A percentile compares a stretch with the other conserved stretches of the same genome.
These are phyloP conservation scores for Philypnodon macrostomus DNA, from an alignment of 2,797 vertebrate genomes.

Conservation along the genomic window DNA sequence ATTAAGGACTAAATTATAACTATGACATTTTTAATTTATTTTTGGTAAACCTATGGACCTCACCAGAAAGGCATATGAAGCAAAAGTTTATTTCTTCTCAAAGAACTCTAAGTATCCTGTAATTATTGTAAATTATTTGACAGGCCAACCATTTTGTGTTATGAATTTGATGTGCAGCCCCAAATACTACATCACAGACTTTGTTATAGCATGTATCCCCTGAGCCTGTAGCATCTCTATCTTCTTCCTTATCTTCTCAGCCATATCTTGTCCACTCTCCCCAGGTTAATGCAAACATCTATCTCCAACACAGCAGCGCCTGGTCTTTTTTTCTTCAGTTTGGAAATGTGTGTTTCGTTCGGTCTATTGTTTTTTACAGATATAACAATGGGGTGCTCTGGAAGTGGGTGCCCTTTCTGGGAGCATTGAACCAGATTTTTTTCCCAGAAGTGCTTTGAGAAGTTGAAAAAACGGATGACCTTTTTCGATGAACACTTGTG, in stretches of 20 bases:
- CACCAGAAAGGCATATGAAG: too few relatives aligned
- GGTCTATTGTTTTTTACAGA: conserved; percentile 12
- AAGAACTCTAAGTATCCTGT: too few relatives aligned
- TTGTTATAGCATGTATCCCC: conserved; percentile 13
- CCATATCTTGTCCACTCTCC: conserved; percentile 1
- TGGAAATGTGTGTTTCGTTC: background rate
- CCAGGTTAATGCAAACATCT: conserved; percentile 24
- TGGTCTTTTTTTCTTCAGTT: background rate
- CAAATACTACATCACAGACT: conserved; percentile 8
- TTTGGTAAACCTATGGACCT: too few relatives aligned
- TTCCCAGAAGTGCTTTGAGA: conserved; percentile 33
- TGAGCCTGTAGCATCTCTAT: conserved; percentile 16
- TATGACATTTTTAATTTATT: too few relatives aligned
- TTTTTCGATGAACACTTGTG: conserved; percentile 36
- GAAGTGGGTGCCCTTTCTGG: conserved; percentile 47
- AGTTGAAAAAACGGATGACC: conserved; percentile 40
- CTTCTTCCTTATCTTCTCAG: conserved; percentile 14
- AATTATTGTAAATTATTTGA: too few relatives aligned
- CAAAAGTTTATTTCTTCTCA: too few relatives aligned
- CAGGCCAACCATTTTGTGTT: too few relatives aligned
- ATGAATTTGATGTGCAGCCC: too few relatives aligned
- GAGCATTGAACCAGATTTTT: conserved; percentile 23
- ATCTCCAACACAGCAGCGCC: conserved; percentile 13
- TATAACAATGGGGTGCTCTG: conserved; percentile 23
- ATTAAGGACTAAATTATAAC: too few relatives aligned